Percentiles rank a stretch among this genome's conserved stretches.
Conservation (phyloP, 2,113 vertebrate species). For the human (Homo sapiens) region GRCh38 chrX:25431501-25432000, state of each 20-base stretch:
- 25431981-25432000: constrained; percentile 44
- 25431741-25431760: background rate
- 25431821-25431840: background rate
- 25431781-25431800: background rate
- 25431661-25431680: background rate
- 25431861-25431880: background rate
- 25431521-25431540: background rate
- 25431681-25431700: background rate
- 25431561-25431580: background rate
- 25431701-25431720: background rate
- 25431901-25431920: background rate
- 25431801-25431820: background rate
- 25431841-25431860: background rate
- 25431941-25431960: background rate
- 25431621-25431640: background rate
- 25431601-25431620: background rate
- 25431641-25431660: constrained; percentile 4
- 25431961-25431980: constrained; percentile 57
- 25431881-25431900: constrained; percentile 13
- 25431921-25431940: constrained; percentile 36
- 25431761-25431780: background rate
- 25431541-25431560: background rate
- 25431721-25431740: background rate
- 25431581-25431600: background rate
- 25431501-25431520: background rate